Percentiles rank a stretch among this genome's conserved stretches.
Conservation (phyloP, 2,113 vertebrate species). For the Nansenia antarctica region DNA sequence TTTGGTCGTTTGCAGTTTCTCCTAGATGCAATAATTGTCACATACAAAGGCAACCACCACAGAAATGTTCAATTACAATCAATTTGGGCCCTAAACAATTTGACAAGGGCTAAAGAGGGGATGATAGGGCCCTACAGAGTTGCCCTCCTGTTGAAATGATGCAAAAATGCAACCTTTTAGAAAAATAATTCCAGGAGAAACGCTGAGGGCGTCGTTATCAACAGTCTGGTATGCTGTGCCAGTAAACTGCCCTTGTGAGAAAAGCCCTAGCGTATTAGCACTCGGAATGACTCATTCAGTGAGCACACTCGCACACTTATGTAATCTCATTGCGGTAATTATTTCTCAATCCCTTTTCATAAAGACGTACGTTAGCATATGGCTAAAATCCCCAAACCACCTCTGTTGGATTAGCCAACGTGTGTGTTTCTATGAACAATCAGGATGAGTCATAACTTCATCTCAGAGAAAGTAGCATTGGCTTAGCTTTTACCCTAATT, state of each 20-base stretch:
- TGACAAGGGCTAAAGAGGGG: too few relatives aligned
- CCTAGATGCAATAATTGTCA: background rate
- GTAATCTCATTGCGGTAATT: slow-evolving; percentile 55
- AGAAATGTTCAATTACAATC: too few relatives aligned
- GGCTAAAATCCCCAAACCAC: slow-evolving; percentile 43
- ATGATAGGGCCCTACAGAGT: too few relatives aligned
- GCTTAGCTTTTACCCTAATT: slow-evolving; percentile 25
- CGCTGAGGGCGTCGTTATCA: background rate
- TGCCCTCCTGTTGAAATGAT: too few relatives aligned
- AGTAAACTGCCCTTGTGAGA: background rate
- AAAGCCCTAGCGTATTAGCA: slow-evolving; percentile 16
- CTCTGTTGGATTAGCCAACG: slow-evolving; percentile 46
- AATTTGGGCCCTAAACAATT: too few relatives aligned
- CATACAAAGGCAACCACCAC: too few relatives aligned
- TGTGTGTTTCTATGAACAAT: slow-evolving; percentile 14
- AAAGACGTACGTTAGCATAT: slow-evolving; percentile 30
- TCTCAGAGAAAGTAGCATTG: slow-evolving; percentile 36
- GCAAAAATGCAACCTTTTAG: too few relatives aligned
- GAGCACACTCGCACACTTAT: background rate
- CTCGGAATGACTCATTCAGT: slow-evolving; percentile 29
- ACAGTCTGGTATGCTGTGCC: background rate
- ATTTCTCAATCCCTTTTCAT: slow-evolving; percentile 41
- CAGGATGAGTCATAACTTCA: slow-evolving; percentile 30
- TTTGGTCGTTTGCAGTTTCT: background rate
- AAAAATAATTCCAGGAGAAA: too few relatives aligned